These are phyloP conservation scores for Pempheris klunzingeri DNA, from an alignment of 2,797 vertebrate genomes.

Conservation along the genomic window DNA sequence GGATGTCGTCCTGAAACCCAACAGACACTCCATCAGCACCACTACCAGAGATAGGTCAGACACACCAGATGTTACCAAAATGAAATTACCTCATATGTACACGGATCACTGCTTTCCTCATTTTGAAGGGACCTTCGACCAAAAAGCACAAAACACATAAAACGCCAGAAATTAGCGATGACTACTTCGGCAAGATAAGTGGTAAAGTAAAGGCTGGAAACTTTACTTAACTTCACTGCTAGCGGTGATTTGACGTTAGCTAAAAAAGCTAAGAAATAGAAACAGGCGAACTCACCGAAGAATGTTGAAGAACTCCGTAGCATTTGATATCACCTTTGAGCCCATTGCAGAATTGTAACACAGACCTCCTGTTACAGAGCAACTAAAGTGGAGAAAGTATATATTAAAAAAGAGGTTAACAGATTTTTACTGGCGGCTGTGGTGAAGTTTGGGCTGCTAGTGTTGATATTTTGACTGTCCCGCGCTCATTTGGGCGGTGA, in stretches of 20 bases:
- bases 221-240: background rate
- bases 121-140: conserved; percentile 72
- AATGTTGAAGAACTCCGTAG: conserved; percentile 64
- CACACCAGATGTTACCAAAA: background rate
- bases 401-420: background rate
- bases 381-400: background rate
- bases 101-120: conserved; percentile 44
- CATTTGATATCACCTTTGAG: conserved; percentile 55
- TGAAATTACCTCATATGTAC: conserved; percentile 73
- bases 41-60: background rate
- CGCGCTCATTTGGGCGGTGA: conserved; percentile 62
- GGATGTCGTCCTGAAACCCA: conserved; percentile 85
- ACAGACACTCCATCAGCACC: background rate
- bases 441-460: fast-evolving
- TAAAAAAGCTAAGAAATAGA: background rate
- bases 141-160: conserved; percentile 25
- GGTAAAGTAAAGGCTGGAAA: background rate
- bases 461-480: conserved; percentile 65
- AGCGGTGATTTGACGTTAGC: background rate
- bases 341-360: conserved; percentile 50
- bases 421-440: background rate
- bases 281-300: conserved; percentile 75
- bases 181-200: too few species aligned
- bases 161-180: background rate
- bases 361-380: fast-evolving